phyloP scores from a whole-genome alignment of 2,888 invertebrate genomes.

The Tetragonula carbonaria region DNA sequence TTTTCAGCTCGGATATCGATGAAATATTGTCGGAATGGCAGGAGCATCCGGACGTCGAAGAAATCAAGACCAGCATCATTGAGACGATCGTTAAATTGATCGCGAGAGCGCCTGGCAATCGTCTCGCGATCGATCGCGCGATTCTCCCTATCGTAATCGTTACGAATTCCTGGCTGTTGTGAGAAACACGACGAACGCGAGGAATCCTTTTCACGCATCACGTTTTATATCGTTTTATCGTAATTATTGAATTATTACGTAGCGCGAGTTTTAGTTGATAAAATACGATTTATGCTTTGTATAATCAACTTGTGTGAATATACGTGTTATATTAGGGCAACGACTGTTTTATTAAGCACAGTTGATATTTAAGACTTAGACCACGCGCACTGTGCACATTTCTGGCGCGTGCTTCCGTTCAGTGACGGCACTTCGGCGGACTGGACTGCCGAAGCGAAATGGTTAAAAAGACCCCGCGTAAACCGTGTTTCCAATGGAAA shows the following conservation, averaged over 20 bases:
- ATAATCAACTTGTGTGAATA: no score
- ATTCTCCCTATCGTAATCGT: not conserved
- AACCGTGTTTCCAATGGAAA: not conserved
- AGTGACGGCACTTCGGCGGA: no score
- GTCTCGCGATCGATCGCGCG: not conserved
- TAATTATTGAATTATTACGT: not conserved
- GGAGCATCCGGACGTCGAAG: slow-evolving; percentile 20
- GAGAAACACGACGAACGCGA: not conserved
- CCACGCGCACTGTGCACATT: no score
- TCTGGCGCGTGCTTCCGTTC: no score
- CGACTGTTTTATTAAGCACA: not conserved
- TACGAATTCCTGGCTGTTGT: not conserved
- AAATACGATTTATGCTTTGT: not conserved
- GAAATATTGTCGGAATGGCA: slow-evolving; percentile 45
- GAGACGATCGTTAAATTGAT: slow-evolving; percentile 39
- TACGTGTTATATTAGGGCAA: no score
- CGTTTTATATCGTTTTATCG: not conserved
- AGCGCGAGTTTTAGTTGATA: not conserved
- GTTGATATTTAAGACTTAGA: no score
- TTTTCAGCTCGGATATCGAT: slow-evolving; percentile 52
- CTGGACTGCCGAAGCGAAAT: no score
- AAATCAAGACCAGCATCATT: slow-evolving; percentile 40
- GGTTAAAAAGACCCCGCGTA: slow-evolving; percentile 18
- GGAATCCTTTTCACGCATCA: not conserved
- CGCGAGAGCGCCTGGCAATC: slow-evolving; percentile 37